Evolutionary conservation across 2,113 vertebrate species (phyloP).

Genomic region (Anoplopoma fimbria): DNA sequence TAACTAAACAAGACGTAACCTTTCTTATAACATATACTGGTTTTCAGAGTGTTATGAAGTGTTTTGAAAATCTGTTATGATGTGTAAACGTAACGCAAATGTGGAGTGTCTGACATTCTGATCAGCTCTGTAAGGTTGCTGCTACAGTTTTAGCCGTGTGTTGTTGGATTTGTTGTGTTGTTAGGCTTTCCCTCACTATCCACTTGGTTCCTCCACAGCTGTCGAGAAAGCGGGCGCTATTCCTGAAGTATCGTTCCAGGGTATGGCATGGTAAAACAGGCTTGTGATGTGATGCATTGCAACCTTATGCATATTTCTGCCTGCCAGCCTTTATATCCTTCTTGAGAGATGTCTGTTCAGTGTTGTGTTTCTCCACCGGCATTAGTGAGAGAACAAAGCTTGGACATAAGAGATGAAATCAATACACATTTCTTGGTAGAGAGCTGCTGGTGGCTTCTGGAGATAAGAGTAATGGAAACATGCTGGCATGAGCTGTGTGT

Average conservation of each 20-base stretch:
- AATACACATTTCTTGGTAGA: conserved; percentile 33
- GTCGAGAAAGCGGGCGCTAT: conserved; percentile 82
- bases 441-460: conserved; percentile 28
- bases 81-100: background rate
- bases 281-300: conserved; percentile 71
- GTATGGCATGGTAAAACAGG: conserved; percentile 84
- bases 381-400: conserved; percentile 26
- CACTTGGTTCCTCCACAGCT: conserved; percentile 80
- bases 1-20: background rate
- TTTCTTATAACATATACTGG: background rate
- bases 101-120: background rate
- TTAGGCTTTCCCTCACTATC: conserved; percentile 59
- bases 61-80: conserved; percentile 9
- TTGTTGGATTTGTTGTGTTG: conserved; percentile 38
- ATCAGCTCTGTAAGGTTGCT: conserved; percentile 5
- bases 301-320: conserved; percentile 45
- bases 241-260: conserved; percentile 86
- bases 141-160: conserved; percentile 20
- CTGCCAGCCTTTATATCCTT: conserved; percentile 20
- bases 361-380: conserved; percentile 14
- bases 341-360: background rate
- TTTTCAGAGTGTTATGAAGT: conserved; percentile 17
- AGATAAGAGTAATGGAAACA: conserved; percentile 59
- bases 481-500: conserved; percentile 24
- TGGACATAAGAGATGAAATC: conserved; percentile 30